A percentile compares a stretch with the other conserved stretches of the same genome.
These are phyloP conservation scores for Cotesia congregata DNA, from an alignment of 2,888 invertebrate species.

Conservation along the genomic window DNA sequence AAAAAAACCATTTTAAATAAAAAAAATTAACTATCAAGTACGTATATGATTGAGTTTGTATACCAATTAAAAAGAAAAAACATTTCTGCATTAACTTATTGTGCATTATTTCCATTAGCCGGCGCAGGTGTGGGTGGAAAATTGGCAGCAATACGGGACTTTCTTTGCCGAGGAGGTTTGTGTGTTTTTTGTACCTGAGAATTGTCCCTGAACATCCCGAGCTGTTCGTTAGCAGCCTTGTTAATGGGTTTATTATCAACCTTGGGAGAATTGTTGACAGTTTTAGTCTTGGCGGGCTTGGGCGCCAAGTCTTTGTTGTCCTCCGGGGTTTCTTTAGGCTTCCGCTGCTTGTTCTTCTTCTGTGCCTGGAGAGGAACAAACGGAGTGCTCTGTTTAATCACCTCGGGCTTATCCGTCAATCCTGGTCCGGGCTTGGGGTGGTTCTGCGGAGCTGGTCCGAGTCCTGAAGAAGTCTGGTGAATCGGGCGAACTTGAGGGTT, in stretches of 20 bases:
- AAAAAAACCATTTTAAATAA: not conserved
- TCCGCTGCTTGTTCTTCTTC: constrained; percentile 66
- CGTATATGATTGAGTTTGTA: constrained; percentile 22
- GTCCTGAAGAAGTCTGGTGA: constrained; percentile 24
- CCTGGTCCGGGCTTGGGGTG: not conserved
- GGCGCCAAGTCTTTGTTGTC: constrained; percentile 38
- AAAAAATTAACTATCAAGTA: constrained; percentile 21
- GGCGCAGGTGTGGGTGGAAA: constrained; percentile 57
- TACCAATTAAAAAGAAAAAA: not conserved
- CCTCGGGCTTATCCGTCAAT: constrained; percentile 46
- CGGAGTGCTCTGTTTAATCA: constrained; percentile 58
- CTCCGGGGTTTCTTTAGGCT: constrained; percentile 41
- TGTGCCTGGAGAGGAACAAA: constrained; percentile 75
- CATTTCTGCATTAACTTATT: constrained; percentile 42
- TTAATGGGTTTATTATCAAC: constrained; percentile 29
- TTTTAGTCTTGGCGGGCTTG: constrained; percentile 30
- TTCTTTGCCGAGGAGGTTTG: constrained; percentile 57
- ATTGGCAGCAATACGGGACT: constrained; percentile 68
- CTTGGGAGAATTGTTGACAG: constrained; percentile 44
- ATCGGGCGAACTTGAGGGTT: constrained; percentile 42
- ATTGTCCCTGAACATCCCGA: constrained; percentile 39
- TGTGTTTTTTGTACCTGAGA: constrained; percentile 54
- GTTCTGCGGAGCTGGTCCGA: not conserved
- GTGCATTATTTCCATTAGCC: constrained; percentile 53
- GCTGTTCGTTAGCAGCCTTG: not conserved